These are phyloP conservation scores for Zelostemma sp. DNA, from an alignment of 1,140 invertebrate genomes.

Conservation along the genomic window DNA sequence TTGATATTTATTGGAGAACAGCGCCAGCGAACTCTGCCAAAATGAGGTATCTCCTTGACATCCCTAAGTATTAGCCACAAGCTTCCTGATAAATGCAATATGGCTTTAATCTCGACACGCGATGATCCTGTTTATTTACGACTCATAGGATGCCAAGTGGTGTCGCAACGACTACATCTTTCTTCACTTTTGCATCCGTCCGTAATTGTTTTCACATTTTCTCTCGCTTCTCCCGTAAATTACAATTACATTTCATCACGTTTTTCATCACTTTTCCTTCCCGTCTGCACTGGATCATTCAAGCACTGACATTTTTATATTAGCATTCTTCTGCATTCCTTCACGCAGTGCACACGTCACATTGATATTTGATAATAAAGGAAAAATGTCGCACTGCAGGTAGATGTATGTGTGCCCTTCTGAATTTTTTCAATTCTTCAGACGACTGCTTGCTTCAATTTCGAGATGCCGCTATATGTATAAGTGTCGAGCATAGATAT, in stretches of 20 bases:
- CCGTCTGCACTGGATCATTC: no score
- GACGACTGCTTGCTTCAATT: no score
- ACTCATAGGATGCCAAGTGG: constrained; percentile 58
- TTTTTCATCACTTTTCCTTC: no score
- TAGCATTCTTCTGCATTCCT: no score
- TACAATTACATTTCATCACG: constrained; percentile 6
- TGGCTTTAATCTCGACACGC: constrained; percentile 67
- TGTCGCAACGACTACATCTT: constrained; percentile 45
- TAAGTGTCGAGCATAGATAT: constrained; percentile 38
- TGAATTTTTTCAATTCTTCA: no score
- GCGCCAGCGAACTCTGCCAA: constrained; percentile 65
- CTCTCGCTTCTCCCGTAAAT: constrained; percentile 24
- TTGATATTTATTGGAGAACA: constrained; percentile 48
- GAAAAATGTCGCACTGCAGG: no score
- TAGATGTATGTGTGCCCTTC: no score
- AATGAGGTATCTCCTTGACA: constrained; percentile 63
- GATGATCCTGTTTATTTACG: constrained; percentile 61
- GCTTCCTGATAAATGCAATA: constrained; percentile 66
- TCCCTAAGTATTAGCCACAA: constrained; percentile 60
- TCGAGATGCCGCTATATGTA: constrained; percentile 1
- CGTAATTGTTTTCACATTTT: background rate
- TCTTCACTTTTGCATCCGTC: constrained; percentile 15
- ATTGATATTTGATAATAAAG: no score
- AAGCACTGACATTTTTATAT: no score
- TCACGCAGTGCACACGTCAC: no score